Conservation (phyloP, 2,888 invertebrate genomes). For the Eupeodes latifasciatus region DNA sequence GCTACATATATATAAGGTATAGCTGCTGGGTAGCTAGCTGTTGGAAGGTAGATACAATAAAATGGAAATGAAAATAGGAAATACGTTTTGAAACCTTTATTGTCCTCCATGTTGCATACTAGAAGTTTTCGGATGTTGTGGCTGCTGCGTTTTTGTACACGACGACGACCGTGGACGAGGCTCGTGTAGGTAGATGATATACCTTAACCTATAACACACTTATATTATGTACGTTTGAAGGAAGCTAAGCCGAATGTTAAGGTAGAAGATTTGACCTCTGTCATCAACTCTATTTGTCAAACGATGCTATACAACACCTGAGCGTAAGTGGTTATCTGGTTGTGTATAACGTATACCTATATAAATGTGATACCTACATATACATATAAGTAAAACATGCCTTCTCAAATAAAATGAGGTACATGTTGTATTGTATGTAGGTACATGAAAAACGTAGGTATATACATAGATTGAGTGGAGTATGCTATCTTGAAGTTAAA, state of each 20-base stretch:
- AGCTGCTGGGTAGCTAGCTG: no score
- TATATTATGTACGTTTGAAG: background rate
- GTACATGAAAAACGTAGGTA: background rate
- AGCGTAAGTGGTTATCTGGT: slow-evolving; percentile 30
- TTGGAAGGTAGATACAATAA: slow-evolving; percentile 22
- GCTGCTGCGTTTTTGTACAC: slow-evolving; percentile 16
- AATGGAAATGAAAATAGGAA: slow-evolving; percentile 69
- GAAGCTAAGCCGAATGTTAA: background rate
- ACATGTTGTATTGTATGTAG: background rate
- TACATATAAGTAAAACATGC: background rate
- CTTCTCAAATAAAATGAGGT: background rate
- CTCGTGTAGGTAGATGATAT: background rate
- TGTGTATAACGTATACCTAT: background rate
- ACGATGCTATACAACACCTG: slow-evolving; percentile 46
- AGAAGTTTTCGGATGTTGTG: slow-evolving; percentile 15
- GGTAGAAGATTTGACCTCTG: slow-evolving; percentile 52
- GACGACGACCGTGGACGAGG: background rate
- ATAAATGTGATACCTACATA: background rate
- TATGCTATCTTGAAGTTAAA: background rate
- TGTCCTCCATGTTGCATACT: slow-evolving; percentile 21
- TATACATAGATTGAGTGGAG: slow-evolving; percentile 4
- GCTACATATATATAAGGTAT: no score
- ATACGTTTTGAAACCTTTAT: slow-evolving; percentile 39
- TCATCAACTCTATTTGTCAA: slow-evolving; percentile 30
- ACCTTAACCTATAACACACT: slow-evolving; percentile 11